Evolutionary conservation across 2,888 invertebrate genomes (phyloP).

Genomic region (Conus canariensis): DNA sequence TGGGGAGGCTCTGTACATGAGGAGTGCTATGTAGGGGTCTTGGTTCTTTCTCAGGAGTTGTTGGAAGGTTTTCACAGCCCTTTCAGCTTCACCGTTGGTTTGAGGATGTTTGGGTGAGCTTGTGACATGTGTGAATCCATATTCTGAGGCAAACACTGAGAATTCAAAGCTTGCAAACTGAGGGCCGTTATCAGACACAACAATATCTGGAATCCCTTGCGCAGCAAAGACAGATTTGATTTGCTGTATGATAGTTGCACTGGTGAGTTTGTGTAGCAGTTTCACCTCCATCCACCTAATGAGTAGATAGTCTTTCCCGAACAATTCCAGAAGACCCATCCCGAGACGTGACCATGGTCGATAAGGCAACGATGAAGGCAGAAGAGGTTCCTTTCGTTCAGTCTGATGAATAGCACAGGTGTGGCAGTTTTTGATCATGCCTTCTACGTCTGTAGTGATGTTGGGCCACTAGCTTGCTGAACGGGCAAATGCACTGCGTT

Average conservation of each 20-base stretch:
- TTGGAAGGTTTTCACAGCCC: conserved; percentile 27
- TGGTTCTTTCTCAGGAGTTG: conserved; percentile 28
- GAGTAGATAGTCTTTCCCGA: neutral
- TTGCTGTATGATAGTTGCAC: neutral
- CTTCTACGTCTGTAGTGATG: neutral
- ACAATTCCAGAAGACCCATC: neutral
- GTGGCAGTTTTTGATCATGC: neutral
- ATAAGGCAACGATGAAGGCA: neutral
- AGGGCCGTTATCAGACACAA: neutral
- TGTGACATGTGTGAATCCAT: conserved; percentile 35
- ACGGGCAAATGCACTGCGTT: neutral
- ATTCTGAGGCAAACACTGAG: neutral
- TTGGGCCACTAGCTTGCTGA: conserved; percentile 7
- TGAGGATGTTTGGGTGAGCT: conserved; percentile 26
- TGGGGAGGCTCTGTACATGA: conserved; percentile 20
- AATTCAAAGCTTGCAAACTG: conserved; percentile 31
- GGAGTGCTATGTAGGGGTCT: conserved; percentile 28
- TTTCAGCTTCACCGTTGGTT: conserved; percentile 35
- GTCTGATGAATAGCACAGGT: neutral
- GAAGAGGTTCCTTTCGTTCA: neutral
- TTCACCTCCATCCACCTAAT: neutral
- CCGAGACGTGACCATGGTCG: conserved; percentile 15
- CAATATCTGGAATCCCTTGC: conserved; percentile 27
- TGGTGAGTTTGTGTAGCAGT: conserved; percentile 15
- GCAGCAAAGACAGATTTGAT: conserved; percentile 6